phyloP scores from a whole-genome alignment of 2,797 vertebrate genomes.

The Hyperoplus immaculatus region DNA sequence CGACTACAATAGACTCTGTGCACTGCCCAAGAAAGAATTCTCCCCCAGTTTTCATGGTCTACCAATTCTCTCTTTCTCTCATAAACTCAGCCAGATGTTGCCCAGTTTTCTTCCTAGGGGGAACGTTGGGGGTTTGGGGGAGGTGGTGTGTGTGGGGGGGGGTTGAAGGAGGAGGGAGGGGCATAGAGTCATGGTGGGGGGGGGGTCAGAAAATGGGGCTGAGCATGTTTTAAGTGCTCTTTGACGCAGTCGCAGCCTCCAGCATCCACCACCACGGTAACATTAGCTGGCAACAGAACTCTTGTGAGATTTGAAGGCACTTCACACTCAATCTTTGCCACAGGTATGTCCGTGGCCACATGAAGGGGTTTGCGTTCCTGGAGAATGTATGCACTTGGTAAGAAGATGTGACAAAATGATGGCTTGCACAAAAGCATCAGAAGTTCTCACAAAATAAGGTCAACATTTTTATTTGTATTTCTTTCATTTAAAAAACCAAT shows the following conservation, averaged over 20 bases:
- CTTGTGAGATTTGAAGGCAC: slow-evolving; percentile 24
- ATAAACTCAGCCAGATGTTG: slow-evolving; percentile 90
- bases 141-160: slow-evolving; percentile 19
- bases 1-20: slow-evolving; percentile 74
- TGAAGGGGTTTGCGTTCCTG: not conserved
- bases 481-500: not conserved
- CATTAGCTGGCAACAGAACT: slow-evolving; percentile 54
- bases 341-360: slow-evolving; percentile 20
- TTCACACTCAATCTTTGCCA: slow-evolving; percentile 33
- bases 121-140: slow-evolving; percentile 52
- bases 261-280: slow-evolving; percentile 62
- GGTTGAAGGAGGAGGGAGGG: slow-evolving; percentile 42
- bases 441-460: no score
- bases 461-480: no score
- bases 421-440: not conserved
- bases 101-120: slow-evolving; percentile 83
- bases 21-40: slow-evolving; percentile 74
- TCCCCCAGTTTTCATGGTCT: slow-evolving; percentile 81
- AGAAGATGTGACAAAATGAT: slow-evolving; percentile 18
- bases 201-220: slow-evolving; percentile 74
- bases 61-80: slow-evolving; percentile 77
- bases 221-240: slow-evolving; percentile 77
- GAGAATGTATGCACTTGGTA: not conserved
- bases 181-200: slow-evolving; percentile 62
- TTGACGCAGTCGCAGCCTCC: slow-evolving; percentile 60